Percentiles rank a stretch among this genome's conserved stretches.
Evolutionary conservation across 2,888 invertebrate species (phyloP).

Genomic region (Germaria angustata): DNA sequence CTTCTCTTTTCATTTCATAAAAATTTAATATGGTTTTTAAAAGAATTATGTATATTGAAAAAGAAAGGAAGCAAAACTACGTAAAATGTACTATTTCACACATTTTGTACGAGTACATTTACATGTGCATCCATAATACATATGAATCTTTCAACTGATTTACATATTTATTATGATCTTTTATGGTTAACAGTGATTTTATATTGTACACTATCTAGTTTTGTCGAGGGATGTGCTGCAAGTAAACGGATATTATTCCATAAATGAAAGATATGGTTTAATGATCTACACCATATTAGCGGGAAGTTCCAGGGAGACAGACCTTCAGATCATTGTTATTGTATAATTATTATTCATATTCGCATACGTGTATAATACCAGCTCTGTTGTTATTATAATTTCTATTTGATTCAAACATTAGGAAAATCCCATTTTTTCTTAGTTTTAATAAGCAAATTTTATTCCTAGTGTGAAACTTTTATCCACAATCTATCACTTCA

Average conservation of each 20-base stretch:
- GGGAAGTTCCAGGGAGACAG: too few species aligned
- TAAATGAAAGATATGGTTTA: too few species aligned
- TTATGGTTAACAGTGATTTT: conserved; percentile 56
- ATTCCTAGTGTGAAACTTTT: conserved; percentile 9
- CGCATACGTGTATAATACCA: not conserved
- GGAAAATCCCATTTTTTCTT: not conserved
- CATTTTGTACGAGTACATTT: not conserved
- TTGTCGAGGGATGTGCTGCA: not conserved
- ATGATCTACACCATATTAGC: too few species aligned
- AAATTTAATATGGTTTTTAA: not conserved
- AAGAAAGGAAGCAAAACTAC: not conserved
- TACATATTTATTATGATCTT: conserved; percentile 60
- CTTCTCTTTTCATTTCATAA: too few species aligned
- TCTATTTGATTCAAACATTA: not conserved
- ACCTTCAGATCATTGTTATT: too few species aligned
- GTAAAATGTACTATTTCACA: too few species aligned
- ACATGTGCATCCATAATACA: not conserved
- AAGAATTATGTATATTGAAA: not conserved
- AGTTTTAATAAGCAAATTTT: not conserved
- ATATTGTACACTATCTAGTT: conserved; percentile 3
- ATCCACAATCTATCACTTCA: not conserved
- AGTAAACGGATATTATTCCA: not conserved
- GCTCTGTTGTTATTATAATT: not conserved
- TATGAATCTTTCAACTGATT: conserved; percentile 48
- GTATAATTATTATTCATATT: not conserved